Base-by-base conservation (phyloP, 1,140 invertebrate species). In the Brachionus rubens region DNA sequence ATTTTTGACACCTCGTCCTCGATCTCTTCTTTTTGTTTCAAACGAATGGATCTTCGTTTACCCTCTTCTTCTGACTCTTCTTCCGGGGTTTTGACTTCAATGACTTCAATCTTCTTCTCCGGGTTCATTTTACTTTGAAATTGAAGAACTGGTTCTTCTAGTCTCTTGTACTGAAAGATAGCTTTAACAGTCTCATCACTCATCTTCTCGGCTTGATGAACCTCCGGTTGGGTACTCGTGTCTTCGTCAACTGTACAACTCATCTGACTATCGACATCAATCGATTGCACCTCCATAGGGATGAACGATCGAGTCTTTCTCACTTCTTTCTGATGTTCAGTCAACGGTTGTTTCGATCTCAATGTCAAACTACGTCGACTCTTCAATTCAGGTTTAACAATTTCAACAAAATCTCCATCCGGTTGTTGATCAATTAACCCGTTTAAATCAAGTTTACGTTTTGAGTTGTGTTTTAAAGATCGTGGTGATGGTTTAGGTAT, bases 71-170 rank as follows among this genome's bases (percentile, higher is more conserved):
- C 43, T 46, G 43, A 14, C 3, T 46, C 43, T 46, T 46, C 43
- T 46, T 46, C 9, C 14, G 5, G 5, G 9, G 3, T 46, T 24
- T 65, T 65, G 1, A 65, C 36, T 19, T 65, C 59, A 65, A 65
- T 43, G 6, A 26, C 33, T 65, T 65, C 16, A 43, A 65, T 65
- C 43, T 65, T 9, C 16, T 72, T 72, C 16, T 19, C 41, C 9
- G 68, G 68, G n/a, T 54, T 72, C 7, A 72, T 9, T 16, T 72
- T 72, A 36, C 68, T 72, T 19, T 72, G 46, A 50, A 72, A 72
- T 26, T 72, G 48, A 19, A 50, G 1, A 12, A 40, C 50, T 1
- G 46, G 21, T 36, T 48, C 26, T 10, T 16, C 28, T 21, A 40
- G 10, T 3, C 19, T 12, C 46, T 54, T 54, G 21, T 28, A 48